These are phyloP conservation scores for Masnerella sp. DNA, from an alignment of 2,888 invertebrate genomes.

Conservation along the genomic window DNA sequence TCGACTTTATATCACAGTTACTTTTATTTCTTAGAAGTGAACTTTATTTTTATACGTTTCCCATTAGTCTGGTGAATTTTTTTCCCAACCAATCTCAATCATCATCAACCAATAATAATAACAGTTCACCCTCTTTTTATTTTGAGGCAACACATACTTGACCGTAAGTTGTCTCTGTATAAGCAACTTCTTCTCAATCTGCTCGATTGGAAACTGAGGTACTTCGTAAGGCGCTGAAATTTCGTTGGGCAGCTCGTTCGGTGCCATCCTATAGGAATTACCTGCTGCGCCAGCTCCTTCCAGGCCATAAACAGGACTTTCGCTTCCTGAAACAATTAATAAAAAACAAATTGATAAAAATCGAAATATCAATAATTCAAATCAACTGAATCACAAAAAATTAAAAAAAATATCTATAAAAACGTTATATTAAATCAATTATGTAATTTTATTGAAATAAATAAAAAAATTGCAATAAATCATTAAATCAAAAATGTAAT, in stretches of 20 bases:
- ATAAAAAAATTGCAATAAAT: too few species aligned
- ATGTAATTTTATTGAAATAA: too few species aligned
- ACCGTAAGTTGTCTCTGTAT: constrained; percentile 93
- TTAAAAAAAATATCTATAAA: neutral
- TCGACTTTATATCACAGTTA: too few species aligned
- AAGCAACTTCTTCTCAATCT: constrained; percentile 94
- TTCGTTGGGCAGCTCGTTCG: constrained; percentile 86
- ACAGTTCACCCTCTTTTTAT: too few species aligned
- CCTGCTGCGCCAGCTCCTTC: constrained; percentile 68
- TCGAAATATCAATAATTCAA: neutral
- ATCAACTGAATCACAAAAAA: neutral
- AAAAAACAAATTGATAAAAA: neutral
- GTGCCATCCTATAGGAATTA: constrained; percentile 78
- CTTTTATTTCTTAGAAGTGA: too few species aligned
- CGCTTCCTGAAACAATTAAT: constrained; percentile 80
- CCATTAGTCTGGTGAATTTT: too few species aligned
- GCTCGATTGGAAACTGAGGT: constrained; percentile 98
- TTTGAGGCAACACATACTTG: constrained; percentile 89
- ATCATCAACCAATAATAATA: too few species aligned
- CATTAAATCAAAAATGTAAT: too few species aligned
- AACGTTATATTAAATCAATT: too few species aligned
- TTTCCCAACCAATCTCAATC: too few species aligned
- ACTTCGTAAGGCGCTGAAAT: constrained; percentile 98
- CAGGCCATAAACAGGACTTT: constrained; percentile 83
- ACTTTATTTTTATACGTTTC: too few species aligned